Conservation (phyloP, 37 sponge, comb jelly and placozoan genomes). For the Dysidea cf. avara region DNA sequence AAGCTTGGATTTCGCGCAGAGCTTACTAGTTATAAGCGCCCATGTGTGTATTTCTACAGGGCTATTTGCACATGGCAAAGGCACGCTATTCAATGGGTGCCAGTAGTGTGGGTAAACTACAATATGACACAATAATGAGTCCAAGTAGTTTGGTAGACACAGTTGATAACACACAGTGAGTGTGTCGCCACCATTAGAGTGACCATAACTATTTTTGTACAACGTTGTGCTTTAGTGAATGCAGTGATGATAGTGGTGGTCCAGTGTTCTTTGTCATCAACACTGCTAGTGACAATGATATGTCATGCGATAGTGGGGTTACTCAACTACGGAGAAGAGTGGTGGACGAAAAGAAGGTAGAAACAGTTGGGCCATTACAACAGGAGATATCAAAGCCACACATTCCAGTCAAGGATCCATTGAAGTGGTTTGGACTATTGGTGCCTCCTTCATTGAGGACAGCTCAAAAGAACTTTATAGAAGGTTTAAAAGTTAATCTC, state of each 20-base stretch:
- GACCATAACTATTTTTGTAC: too few species aligned
- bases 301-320: too few species aligned
- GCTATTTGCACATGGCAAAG: conserved; percentile 61
- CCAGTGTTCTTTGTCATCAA: too few species aligned
- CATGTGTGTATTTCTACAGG: conserved; percentile 16
- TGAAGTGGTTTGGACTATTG: conserved; percentile 82
- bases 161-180: neutral
- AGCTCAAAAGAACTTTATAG: conserved; percentile 58
- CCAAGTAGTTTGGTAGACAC: too few species aligned
- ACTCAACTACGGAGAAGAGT: neutral
- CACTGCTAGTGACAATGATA: too few species aligned
- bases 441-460: conserved; percentile 53
- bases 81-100: conserved; percentile 74
- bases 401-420: conserved; percentile 44
- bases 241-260: too few species aligned
- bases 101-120: conserved; percentile 45
- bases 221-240: too few species aligned
- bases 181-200: neutral
- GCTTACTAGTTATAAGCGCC: neutral
- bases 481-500: conserved; percentile 34
- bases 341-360: conserved; percentile 5
- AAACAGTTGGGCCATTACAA: conserved; percentile 19
- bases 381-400: too few species aligned
- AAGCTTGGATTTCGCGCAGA: neutral
- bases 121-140: conserved; percentile 65